Evolutionary conservation across 2,113 vertebrate species (phyloP), one percentile per base, ranked within the genome.

Genomic region (Periophthalmodon schlosseri): DNA sequence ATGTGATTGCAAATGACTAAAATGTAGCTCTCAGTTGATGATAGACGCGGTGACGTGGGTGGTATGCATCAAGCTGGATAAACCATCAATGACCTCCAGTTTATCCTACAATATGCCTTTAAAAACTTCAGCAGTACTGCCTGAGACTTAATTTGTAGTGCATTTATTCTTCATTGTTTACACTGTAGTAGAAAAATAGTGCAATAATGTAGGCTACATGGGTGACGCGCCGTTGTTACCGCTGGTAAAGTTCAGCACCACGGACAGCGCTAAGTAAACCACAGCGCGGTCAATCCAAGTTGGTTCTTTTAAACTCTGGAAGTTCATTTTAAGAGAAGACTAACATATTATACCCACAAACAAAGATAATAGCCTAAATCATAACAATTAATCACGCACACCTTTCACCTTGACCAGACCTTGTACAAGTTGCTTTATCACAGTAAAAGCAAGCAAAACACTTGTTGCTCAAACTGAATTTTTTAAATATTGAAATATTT

Each of bases 81-180:
- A 78, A 82, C 36, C 74, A 63, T 80, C 69, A 75, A 64, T 82
- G 83, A 87, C 80, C 84, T 81, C 80, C 52, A 61, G 28, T 39
- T 78, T 66, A 70, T 77, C 58, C 64, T n/a, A 47, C 21, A 18
- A 68, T 64, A 44, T 57, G 58, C 7, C 34, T 61, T 18, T 28
- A 39, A 47, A 80, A 15, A n/a, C 9, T 64, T 44, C 56, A 4
- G 28, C n/a, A 64, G 11, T 16, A 54, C 58, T 47, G 3, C n/a
- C 9, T 2, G 68, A 64, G 15, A 56, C 52, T n/a, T 56, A 10
- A 56, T 34, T 15, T 34, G 6, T 18, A 2, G 5, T 63, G 60
- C 60, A 33, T 44, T n/a, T 39, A 20, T 21, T 65, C 18, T n/a
- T 39, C 63, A 34, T 65, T 65, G 34, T 44, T 65, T 13, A 44